Evolutionary conservation across 1,140 invertebrate genomes (phyloP).

Genomic region (Dermatophagoides farinae): DNA sequence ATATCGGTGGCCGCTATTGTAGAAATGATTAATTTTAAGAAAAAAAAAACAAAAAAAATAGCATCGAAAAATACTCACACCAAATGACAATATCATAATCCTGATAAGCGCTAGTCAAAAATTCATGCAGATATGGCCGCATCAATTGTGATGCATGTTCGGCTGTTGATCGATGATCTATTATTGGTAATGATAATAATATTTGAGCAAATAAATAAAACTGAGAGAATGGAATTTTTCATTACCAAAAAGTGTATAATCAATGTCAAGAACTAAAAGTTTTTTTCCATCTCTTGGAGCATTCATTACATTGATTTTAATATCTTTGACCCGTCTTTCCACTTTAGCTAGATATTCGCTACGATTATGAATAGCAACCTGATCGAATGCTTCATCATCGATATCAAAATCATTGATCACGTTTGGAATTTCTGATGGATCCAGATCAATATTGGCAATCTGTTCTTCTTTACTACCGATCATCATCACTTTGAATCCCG

Average conservation of each 20-base stretch:
- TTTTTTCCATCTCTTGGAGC: constrained; percentile 55
- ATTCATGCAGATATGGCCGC: constrained; percentile 85
- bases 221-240: not conserved
- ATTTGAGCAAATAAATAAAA: not conserved
- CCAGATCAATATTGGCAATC: constrained; percentile 53
- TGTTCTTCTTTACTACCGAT: constrained; percentile 84
- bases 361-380: constrained; percentile 56
- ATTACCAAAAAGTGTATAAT: constrained; percentile 54
- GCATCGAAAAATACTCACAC: constrained; percentile 27
- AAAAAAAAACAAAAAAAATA: not conserved
- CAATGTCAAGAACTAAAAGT: constrained; percentile 80
- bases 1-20: constrained; percentile 77
- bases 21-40: no score
- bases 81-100: constrained; percentile 38
- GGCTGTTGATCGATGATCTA: constrained; percentile 71
- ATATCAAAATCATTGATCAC: constrained; percentile 58
- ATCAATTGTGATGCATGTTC: constrained; percentile 73
- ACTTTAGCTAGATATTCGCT: constrained; percentile 41
- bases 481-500: constrained; percentile 79
- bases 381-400: constrained; percentile 39
- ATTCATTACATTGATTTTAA: constrained; percentile 61
- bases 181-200: constrained; percentile 12
- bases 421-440: constrained; percentile 30
- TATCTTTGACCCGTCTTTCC: constrained; percentile 58
- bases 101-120: constrained; percentile 70